Conservation (phyloP, 2,113 vertebrate genomes). For the Serinus canaria region DNA sequence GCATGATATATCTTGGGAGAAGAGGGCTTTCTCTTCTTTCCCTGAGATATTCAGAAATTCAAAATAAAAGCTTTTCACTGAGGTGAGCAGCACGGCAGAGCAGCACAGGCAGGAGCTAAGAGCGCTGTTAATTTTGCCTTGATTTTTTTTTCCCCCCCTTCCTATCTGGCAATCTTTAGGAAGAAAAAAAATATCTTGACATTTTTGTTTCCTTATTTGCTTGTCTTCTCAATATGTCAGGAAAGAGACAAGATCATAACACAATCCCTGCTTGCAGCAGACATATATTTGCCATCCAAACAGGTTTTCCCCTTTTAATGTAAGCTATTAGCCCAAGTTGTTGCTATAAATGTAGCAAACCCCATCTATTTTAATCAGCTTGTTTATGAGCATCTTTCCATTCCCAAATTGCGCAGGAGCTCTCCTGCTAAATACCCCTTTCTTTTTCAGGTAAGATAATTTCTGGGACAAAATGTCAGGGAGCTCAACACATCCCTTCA, state of each 20-base stretch:
- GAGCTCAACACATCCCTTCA: constrained; percentile 46
- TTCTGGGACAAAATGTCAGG: constrained; percentile 39
- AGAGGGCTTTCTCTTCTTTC: constrained; percentile 18
- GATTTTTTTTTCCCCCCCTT: not conserved
- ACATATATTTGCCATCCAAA: constrained; percentile 5
- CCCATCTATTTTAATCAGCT: constrained; percentile 25
- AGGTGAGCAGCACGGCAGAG: not conserved
- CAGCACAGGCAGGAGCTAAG: not conserved
- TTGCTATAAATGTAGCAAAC: not conserved
- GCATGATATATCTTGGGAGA: constrained; percentile 27
- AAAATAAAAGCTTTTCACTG: constrained; percentile 38
- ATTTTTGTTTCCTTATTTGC: constrained; percentile 48
- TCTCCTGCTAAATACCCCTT: not conserved
- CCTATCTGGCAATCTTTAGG: constrained; percentile 9
- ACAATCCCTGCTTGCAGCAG: not conserved
- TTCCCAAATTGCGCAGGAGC: constrained; percentile 12
- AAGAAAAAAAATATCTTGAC: not conserved
- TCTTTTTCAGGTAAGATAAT: constrained; percentile 47
- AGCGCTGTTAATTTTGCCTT: not conserved
- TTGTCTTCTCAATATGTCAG: constrained; percentile 30
- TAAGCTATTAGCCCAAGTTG: not conserved
- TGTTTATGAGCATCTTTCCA: not conserved
- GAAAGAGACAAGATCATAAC: constrained; percentile 27
- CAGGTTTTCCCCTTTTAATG: constrained; percentile 5
- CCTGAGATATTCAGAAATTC: not conserved